Evolutionary conservation across 2,888 invertebrate species (phyloP), one percentile per base, ranked within the genome.

Genomic region (Beris morrisii): DNA sequence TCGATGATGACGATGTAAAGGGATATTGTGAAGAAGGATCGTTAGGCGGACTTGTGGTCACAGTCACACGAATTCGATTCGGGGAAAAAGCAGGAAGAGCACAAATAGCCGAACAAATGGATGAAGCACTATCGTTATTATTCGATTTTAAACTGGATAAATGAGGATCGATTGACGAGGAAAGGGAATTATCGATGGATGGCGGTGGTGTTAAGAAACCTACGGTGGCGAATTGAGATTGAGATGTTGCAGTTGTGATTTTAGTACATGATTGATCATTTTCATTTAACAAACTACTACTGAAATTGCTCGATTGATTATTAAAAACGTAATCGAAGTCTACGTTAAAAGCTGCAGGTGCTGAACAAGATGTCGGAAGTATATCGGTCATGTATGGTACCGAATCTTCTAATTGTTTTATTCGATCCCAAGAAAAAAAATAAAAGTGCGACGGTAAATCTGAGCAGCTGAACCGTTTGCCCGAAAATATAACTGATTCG

Each of bases 1-100:
- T 71, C 73, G 74, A 73, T 61, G 61, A 13, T 48, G 56, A 43
- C 15, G 43, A 44, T 13, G 15, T 22, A 22, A 48, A 28, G 6
- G 30, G 30, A 28, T 13, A n/a, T 5, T n/a, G 4, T 55, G 30
- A 12, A 4, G 31, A 3, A 6, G 30, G 31, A 31, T 48, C 15
- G 4, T 48, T 13, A 28, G 59, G 50, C 1, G 32, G 31, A 12
- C 53, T 53, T 31, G 53, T 43, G 2, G 69, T 70, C 31, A 67
- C 70, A 22, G 65, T 44, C 9, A 61, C 50, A 43, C 50, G 52
- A 45, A 61, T 61, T 30, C 12, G 13, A 38, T 45, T 63, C 15
- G 45, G 50, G 43, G 54, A 54, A 45, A 12, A 11, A 38, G 57
- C 4, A 6, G 44, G 13, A 38, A 12, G 15, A 6, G 43, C 30